Base-by-base conservation (phyloP, 2,888 invertebrate species). In the Aphodius granarius region DNA sequence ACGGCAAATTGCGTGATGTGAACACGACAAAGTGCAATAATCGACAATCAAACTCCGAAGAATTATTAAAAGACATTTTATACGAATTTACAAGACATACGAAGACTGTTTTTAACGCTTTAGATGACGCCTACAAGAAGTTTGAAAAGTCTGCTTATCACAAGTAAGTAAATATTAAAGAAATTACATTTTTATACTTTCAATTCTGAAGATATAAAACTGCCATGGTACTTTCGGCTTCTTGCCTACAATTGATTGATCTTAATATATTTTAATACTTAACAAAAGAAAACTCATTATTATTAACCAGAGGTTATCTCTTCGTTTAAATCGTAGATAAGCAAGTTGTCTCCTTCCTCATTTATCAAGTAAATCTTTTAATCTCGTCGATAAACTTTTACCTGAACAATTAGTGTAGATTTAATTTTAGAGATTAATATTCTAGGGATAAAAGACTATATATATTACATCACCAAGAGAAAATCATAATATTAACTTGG, bases 111-210 rank as follows among this genome's bases (percentile, higher is more conserved):
- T 79, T 85, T 70, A 81, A 80, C 75, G 68, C 75, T 16, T 63
- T 83, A 2, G 81, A 81, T 43, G 80, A 82, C 6, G 75, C 79
- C 21, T 78, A 81, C 72, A 78, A 81, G 71, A 78, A 78, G 66
- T 81, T 84, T 71, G 81, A 82, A 76, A 78, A 82, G n/a, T 82
- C 85, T 15, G 79, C 78, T 72, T 80, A 80, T 73, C 85, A 83
- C 77, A 85, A 83, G 86, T 86, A 82, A 83, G 83, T 81, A 5
- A 5, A n/a, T 20, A n/a, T n/a, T n/a, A n/a, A n/a, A n/a, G n/a
- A n/a, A n/a, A n/a, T n/a, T n/a, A n/a, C n/a, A n/a, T n/a, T n/a
- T n/a, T n/a, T n/a, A n/a, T n/a, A n/a, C n/a, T 3, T 65, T 65
- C 19, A 65, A 18, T 65, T 65, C n/a, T 65, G 6, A 65, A 65